Evolutionary conservation across 2,888 invertebrate species (phyloP).

Genomic region (Hypercompe scribonia): DNA sequence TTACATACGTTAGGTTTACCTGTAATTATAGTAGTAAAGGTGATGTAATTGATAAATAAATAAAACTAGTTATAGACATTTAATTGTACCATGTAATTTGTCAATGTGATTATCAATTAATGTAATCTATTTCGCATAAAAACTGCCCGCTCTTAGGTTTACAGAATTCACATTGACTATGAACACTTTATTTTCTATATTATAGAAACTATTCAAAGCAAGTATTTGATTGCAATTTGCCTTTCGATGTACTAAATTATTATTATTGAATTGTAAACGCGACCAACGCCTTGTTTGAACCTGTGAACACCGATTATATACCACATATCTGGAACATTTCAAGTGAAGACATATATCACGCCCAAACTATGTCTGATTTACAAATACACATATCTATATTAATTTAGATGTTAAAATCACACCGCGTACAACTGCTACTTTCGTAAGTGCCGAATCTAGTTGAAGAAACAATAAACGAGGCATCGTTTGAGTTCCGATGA

Average conservation of each 20-base stretch:
- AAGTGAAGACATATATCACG: conserved; percentile 29
- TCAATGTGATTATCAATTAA: not conserved
- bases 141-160: not conserved
- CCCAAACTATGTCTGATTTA: conserved; percentile 17
- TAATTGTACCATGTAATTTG: not conserved
- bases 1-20: no score
- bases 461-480: conserved; percentile 36
- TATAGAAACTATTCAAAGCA: not conserved
- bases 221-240: not conserved
- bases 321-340: not conserved
- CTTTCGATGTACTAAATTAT: not conserved
- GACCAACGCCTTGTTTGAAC: not conserved
- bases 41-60: no score
- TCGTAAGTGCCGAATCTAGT: conserved; percentile 37
- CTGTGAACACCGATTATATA: not conserved
- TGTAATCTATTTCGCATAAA: not conserved
- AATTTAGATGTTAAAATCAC: conserved; percentile 9
- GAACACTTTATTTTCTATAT: not conserved
- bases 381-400: not conserved
- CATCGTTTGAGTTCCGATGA: conserved; percentile 53
- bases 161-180: not conserved
- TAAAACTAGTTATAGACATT: not conserved
- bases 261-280: not conserved
- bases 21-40: no score
- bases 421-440: conserved; percentile 24